Evolutionary conservation across 1,140 invertebrate species (phyloP).

Genomic region (Drosophila novamexicana): DNA sequence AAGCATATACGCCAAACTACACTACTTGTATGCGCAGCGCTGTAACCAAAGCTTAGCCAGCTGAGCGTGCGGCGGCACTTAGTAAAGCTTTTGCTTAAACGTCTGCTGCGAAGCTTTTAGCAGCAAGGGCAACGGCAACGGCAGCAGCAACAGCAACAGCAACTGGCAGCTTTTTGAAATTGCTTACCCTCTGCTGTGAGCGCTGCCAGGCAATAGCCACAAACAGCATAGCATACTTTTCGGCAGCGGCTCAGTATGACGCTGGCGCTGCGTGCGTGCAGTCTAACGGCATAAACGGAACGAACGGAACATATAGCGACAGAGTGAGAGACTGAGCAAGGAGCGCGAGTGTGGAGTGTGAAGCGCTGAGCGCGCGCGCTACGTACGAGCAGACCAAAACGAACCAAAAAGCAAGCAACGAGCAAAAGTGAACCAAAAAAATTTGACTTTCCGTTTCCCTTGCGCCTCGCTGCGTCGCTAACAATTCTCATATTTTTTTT

Average conservation of each 20-base stretch:
- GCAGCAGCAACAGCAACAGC: slow-evolving; percentile 14
- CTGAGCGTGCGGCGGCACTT: slow-evolving; percentile 23
- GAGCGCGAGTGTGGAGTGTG: slow-evolving; percentile 27
- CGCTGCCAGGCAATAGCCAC: slow-evolving; percentile 41
- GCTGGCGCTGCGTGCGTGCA: slow-evolving; percentile 81
- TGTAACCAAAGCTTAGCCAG: slow-evolving; percentile 34
- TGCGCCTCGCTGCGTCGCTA: slow-evolving; percentile 21
- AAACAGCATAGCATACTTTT: slow-evolving; percentile 67
- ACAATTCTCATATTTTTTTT: slow-evolving; percentile 49
- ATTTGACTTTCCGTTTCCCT: slow-evolving; percentile 44
- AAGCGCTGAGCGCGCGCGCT: slow-evolving; percentile 30
- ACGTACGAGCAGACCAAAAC: slow-evolving; percentile 23
- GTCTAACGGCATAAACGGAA: slow-evolving; percentile 59
- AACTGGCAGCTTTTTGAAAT: slow-evolving; percentile 27
- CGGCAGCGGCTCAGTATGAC: slow-evolving; percentile 68
- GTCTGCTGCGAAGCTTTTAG: slow-evolving; percentile 22
- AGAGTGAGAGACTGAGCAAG: slow-evolving; percentile 28
- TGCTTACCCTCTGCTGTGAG: slow-evolving; percentile 9
- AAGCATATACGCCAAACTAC: not conserved
- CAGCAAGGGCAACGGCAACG: not conserved
- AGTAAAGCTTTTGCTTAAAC: slow-evolving; percentile 29
- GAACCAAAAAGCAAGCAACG: slow-evolving; percentile 7
- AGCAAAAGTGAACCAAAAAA: slow-evolving; percentile 22
- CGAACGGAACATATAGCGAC: slow-evolving; percentile 31
- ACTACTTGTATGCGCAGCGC: slow-evolving; percentile 22